A percentile compares a stretch with the other conserved stretches of the same genome.
phyloP scores from a whole-genome alignment of 2,797 vertebrate species.

The Myiothlypis chrysogaster region DNA sequence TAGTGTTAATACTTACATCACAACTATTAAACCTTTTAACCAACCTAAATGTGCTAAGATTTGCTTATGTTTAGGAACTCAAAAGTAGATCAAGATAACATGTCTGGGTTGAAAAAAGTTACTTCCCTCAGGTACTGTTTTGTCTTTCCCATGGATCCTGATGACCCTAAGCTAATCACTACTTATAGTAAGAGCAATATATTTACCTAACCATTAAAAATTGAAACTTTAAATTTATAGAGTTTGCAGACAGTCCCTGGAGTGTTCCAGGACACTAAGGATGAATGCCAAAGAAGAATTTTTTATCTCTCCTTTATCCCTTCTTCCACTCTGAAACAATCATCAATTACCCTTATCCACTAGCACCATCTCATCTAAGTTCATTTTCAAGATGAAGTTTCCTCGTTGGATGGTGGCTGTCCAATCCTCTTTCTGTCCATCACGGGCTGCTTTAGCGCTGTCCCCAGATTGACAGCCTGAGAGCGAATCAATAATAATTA shows the following conservation, averaged over 20 bases:
- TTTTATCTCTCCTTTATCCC: slow-evolving; percentile 71
- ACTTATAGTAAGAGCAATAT: neutral
- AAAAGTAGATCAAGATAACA: neutral
- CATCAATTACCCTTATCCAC: slow-evolving; percentile 95
- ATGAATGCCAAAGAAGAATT: slow-evolving; percentile 74
- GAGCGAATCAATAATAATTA: slow-evolving; percentile 98
- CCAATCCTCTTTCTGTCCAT: slow-evolving; percentile 92
- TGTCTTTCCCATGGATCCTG: neutral
- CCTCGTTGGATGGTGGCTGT: slow-evolving; percentile 87
- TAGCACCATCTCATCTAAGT: slow-evolving; percentile 88
- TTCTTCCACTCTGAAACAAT: slow-evolving; percentile 87
- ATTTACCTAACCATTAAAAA: slow-evolving; percentile 20
- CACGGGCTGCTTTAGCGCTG: slow-evolving; percentile 80
- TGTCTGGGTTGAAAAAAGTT: neutral
- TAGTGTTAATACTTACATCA: neutral
- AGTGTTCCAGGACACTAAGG: slow-evolving; percentile 65
- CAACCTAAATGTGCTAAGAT: neutral
- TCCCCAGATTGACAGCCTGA: slow-evolving; percentile 88
- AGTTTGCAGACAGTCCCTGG: slow-evolving; percentile 71
- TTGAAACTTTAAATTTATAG: slow-evolving; percentile 57
- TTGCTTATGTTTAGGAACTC: neutral
- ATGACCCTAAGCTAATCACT: slow-evolving; percentile 3
- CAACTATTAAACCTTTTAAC: neutral
- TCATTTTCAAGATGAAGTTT: slow-evolving; percentile 90
- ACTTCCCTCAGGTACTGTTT: neutral